Percentiles rank a stretch among this genome's conserved stretches.
phyloP scores from a whole-genome alignment of 2,888 invertebrate genomes.

The Trichogramma dendrolimi region DNA sequence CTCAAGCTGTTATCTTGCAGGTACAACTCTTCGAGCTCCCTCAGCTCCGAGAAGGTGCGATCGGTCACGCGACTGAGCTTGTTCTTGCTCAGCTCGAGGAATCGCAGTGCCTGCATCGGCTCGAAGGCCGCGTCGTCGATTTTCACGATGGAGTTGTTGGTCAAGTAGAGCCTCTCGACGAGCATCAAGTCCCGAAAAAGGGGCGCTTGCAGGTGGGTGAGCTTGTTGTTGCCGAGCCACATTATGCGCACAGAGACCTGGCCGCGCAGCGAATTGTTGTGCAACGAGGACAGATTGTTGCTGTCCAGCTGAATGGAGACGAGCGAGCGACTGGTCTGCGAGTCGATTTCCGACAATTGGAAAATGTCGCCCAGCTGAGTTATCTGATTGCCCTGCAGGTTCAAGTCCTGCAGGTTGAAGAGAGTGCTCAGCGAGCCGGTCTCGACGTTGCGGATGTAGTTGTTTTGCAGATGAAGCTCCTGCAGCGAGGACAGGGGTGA shows the following conservation, averaged over 20 bases:
- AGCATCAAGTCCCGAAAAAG: constrained; percentile 74
- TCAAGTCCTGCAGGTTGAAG: constrained; percentile 77
- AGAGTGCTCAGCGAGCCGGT: constrained; percentile 75
- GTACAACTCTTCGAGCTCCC: constrained; percentile 75
- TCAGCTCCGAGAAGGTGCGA: constrained; percentile 73
- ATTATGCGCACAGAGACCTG: constrained; percentile 82
- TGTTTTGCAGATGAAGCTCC: constrained; percentile 84
- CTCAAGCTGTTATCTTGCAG: constrained; percentile 70
- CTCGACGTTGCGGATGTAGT: constrained; percentile 74
- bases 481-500: constrained; percentile 73
- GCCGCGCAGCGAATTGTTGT: constrained; percentile 74
- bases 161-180: constrained; percentile 76
- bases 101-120: constrained; percentile 71
- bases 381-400: constrained; percentile 78
- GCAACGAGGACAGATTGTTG: constrained; percentile 70
- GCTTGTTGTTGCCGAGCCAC: constrained; percentile 81
- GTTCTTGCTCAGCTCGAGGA: constrained; percentile 78
- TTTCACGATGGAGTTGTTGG: constrained; percentile 74
- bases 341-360: constrained; percentile 57
- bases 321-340: constrained; percentile 55
- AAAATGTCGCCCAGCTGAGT: constrained; percentile 76
- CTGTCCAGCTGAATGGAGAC: constrained; percentile 78
- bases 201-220: constrained; percentile 67
- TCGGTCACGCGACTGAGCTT: constrained; percentile 66
- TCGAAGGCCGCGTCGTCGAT: constrained; percentile 80